Evolutionary conservation across 1,140 invertebrate species (phyloP).

Genomic region (Drosophila prosaltans): DNA sequence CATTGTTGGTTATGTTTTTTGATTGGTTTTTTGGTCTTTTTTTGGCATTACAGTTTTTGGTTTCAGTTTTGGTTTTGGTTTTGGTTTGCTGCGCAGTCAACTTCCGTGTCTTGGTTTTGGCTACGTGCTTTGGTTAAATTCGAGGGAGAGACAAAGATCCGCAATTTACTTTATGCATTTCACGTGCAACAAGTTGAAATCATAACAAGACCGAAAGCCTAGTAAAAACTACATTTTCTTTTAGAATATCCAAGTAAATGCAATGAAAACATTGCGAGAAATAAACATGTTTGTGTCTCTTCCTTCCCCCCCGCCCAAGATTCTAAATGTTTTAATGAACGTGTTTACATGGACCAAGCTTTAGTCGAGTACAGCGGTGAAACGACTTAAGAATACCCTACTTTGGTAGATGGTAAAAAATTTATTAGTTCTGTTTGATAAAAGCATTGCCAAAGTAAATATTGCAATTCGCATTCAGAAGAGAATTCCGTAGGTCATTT

Average conservation of each 20-base stretch:
- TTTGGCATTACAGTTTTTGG: neutral
- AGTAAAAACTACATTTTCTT: slow-evolving; percentile 38
- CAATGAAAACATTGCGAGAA: slow-evolving; percentile 75
- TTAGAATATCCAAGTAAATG: slow-evolving; percentile 59
- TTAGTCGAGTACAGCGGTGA: no score
- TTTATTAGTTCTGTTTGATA: no score
- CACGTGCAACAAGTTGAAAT: slow-evolving; percentile 81
- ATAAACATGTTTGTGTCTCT: slow-evolving; percentile 37
- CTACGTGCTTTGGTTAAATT: slow-evolving; percentile 72
- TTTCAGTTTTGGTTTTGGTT: slow-evolving; percentile 31
- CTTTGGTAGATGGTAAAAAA: no score
- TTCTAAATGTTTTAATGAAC: neutral
- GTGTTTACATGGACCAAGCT: neutral
- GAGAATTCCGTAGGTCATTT: no score
- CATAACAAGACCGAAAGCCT: slow-evolving; percentile 61
- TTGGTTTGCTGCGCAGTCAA: slow-evolving; percentile 44
- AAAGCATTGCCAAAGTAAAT: no score
- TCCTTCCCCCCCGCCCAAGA: neutral
- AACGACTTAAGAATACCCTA: no score
- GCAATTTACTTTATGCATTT: slow-evolving; percentile 71
- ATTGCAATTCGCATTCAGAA: no score
- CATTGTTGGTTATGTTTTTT: slow-evolving; percentile 39
- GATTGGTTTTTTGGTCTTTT: slow-evolving; percentile 24
- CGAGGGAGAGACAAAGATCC: slow-evolving; percentile 13
- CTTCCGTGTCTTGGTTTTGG: slow-evolving; percentile 51